These are phyloP conservation scores for Paradoxurus hermaphroditus DNA, from an alignment of 2,113 vertebrate species.

Conservation along the genomic window DNA sequence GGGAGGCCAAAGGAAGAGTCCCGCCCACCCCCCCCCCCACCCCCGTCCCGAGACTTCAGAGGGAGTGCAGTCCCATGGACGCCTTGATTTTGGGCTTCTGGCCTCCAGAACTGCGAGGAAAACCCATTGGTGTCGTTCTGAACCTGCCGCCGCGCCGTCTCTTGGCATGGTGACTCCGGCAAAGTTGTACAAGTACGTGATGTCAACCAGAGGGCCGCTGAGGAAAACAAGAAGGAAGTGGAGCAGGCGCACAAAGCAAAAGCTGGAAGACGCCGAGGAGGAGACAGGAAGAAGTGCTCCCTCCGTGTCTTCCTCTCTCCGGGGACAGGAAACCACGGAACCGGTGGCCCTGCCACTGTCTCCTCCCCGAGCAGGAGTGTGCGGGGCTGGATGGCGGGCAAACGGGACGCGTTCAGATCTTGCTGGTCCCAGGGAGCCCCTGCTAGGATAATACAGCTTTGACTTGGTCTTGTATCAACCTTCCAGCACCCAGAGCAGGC, in stretches of 20 bases:
- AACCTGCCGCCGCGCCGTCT: too few relatives aligned
- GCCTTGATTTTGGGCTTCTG: neutral
- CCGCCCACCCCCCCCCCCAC: too few relatives aligned
- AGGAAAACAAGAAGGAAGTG: neutral
- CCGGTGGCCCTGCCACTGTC: neutral
- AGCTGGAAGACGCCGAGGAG: neutral
- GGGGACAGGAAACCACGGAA: neutral
- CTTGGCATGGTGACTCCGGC: neutral
- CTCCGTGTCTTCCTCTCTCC: neutral
- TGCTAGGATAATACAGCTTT: neutral
- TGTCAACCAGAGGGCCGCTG: neutral
- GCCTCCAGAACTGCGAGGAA: neutral
- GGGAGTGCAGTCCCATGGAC: accelerated
- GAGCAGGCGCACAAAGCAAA: neutral
- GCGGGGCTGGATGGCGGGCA: neutral
- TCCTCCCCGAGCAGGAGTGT: accelerated
- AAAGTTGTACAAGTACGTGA: neutral
- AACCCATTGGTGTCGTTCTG: neutral
- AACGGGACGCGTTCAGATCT: neutral
- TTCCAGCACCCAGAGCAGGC: neutral
- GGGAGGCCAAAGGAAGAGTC: neutral
- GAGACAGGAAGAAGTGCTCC: neutral
- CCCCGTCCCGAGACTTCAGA: neutral
- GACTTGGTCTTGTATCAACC: neutral
- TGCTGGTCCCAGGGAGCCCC: neutral